A percentile compares a stretch with the other conserved stretches of the same genome.
phyloP scores from a whole-genome alignment of 1,140 invertebrate genomes.

The Maconellicoccus hirsutus region DNA sequence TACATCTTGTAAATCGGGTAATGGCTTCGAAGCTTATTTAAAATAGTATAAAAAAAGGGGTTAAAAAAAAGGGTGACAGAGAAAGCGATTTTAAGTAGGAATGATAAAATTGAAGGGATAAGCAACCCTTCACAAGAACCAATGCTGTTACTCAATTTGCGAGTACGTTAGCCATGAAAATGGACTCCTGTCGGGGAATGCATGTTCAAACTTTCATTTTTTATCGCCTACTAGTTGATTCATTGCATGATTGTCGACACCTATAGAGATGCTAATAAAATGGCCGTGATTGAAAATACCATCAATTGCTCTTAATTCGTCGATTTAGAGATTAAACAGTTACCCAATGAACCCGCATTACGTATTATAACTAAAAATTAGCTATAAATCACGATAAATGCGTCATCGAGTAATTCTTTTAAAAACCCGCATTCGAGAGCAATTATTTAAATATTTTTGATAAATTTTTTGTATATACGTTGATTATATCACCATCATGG shows the following conservation, averaged over 20 bases:
- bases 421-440: not conserved
- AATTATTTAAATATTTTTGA: not conserved
- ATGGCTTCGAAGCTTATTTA: conserved; percentile 22
- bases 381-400: not conserved
- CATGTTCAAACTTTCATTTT: not conserved
- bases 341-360: not conserved
- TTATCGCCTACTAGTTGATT: conserved; percentile 14
- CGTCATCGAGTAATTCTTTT: not conserved
- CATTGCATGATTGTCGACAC: not conserved
- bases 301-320: not conserved
- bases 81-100: not conserved
- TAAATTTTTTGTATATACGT: not conserved
- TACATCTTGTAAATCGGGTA: conserved; percentile 20
- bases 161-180: conserved; percentile 7
- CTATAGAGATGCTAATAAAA: not conserved
- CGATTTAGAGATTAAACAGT: not conserved
- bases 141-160: conserved; percentile 18
- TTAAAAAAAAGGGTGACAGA: conserved; percentile 17
- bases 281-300: not conserved
- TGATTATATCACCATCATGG: not conserved
- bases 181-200: not conserved
- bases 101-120: conserved; percentile 16
- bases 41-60: conserved; percentile 16
- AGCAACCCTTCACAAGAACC: conserved; percentile 14
- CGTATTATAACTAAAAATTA: not conserved